Conservation (phyloP, 2,888 invertebrate species). For the Deilephila porcellus region DNA sequence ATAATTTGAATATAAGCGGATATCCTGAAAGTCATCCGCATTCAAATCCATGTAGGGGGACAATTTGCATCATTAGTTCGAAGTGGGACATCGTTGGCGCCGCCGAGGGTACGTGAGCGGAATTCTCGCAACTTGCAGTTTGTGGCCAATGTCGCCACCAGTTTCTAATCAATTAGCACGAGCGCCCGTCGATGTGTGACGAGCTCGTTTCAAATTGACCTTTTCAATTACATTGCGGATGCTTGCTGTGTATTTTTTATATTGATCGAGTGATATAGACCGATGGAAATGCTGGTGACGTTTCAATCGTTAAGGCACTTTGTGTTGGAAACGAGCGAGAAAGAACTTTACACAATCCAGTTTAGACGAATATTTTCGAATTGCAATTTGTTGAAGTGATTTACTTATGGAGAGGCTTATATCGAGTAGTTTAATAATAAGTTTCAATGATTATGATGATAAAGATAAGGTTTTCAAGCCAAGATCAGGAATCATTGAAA, state of each 20-base stretch:
- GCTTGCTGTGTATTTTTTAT: neutral
- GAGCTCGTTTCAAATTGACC: constrained; percentile 7
- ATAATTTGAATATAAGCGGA: neutral
- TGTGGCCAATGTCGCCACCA: neutral
- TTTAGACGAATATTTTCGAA: too few relatives aligned
- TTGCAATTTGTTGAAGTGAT: too few relatives aligned
- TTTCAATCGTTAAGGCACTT: too few relatives aligned
- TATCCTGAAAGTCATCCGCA: neutral
- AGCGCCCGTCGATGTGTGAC: neutral
- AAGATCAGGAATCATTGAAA: too few relatives aligned
- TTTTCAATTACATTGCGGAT: constrained; percentile 20
- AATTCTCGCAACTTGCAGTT: constrained; percentile 13
- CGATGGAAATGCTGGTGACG: neutral
- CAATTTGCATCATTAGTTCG: constrained; percentile 22
- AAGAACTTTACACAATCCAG: too few relatives aligned
- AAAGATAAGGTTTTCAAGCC: too few relatives aligned
- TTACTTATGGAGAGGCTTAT: too few relatives aligned
- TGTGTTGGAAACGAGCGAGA: too few relatives aligned
- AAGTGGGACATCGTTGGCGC: constrained; percentile 22
- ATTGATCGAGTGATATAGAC: neutral
- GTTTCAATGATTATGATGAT: too few relatives aligned
- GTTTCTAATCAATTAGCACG: constrained; percentile 22
- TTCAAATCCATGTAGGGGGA: neutral
- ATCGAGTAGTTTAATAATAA: too few relatives aligned
- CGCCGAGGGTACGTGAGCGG: constrained; percentile 7